phyloP scores from a whole-genome alignment of 1,140 invertebrate species.

The Coptotermes formosanus region DNA sequence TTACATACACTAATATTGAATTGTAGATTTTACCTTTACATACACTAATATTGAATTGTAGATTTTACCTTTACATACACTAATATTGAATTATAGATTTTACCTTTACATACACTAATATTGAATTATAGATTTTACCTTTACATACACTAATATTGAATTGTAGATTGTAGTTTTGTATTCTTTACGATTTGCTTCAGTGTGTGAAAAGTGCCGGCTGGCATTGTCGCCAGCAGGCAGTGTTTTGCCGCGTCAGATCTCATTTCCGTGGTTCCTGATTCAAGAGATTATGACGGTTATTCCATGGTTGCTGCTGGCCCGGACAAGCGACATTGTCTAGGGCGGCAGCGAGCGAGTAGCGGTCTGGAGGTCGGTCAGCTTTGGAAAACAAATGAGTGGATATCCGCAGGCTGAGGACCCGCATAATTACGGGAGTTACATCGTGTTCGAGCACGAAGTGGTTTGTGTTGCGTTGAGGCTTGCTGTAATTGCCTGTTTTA shows the following conservation, averaged over 20 bases:
- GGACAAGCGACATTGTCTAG: neutral
- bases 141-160: too few species aligned
- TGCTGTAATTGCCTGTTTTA: neutral
- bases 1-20: too few species aligned
- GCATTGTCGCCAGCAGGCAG: neutral
- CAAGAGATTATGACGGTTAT: neutral
- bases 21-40: too few species aligned
- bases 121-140: too few species aligned
- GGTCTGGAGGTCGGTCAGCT: neutral
- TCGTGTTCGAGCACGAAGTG: neutral
- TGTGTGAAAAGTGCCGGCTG: too few species aligned
- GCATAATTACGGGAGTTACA: neutral
- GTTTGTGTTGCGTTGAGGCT: neutral
- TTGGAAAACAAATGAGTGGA: conserved; percentile 10
- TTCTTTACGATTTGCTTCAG: too few species aligned
- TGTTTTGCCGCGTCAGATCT: neutral
- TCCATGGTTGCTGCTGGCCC: neutral
- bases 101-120: too few species aligned
- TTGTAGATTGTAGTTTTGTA: too few species aligned
- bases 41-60: too few species aligned
- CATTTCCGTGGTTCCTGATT: neutral
- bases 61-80: too few species aligned
- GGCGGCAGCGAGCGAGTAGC: neutral
- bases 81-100: too few species aligned
- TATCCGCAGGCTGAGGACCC: neutral